Percentiles rank a stretch among this genome's conserved stretches.
Evolutionary conservation across 1,140 invertebrate species (phyloP).

Genomic region (Matsumurasca onukii): DNA sequence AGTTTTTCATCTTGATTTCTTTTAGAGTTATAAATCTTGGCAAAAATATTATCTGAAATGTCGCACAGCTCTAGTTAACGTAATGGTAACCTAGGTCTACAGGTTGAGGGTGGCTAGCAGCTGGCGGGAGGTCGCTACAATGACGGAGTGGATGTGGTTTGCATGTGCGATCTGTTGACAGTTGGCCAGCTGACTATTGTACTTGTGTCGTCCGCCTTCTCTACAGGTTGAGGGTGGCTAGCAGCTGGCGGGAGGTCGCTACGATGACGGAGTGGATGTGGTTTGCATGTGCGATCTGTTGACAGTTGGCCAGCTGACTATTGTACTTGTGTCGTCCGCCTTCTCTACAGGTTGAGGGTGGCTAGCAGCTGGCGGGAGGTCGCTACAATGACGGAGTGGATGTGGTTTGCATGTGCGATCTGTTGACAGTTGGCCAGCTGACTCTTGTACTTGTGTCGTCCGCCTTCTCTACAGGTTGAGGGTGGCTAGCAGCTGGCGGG

Average conservation of each 20-base stretch:
- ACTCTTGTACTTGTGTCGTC: conserved; percentile 36
- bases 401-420: conserved; percentile 56
- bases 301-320: conserved; percentile 39
- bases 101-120: conserved; percentile 50
- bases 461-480: conserved; percentile 35
- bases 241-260: conserved; percentile 58
- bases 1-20: no score
- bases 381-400: conserved; percentile 59
- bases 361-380: conserved; percentile 59
- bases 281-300: conserved; percentile 52
- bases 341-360: conserved; percentile 38
- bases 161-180: conserved; percentile 50
- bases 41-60: no score
- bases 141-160: conserved; percentile 59
- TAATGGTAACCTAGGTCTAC: no score
- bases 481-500: conserved; percentile 56
- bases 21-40: no score
- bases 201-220: no score
- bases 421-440: conserved; percentile 41
- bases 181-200: conserved; percentile 36
- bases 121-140: conserved; percentile 60
- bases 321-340: no score
- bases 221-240: conserved; percentile 48
- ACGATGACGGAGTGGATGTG: conserved; percentile 61
- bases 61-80: no score